Percentiles rank a stretch among this genome's conserved stretches.
Evolutionary conservation across 2,797 vertebrate species (phyloP).

Genomic region (Miichthys miiuy): DNA sequence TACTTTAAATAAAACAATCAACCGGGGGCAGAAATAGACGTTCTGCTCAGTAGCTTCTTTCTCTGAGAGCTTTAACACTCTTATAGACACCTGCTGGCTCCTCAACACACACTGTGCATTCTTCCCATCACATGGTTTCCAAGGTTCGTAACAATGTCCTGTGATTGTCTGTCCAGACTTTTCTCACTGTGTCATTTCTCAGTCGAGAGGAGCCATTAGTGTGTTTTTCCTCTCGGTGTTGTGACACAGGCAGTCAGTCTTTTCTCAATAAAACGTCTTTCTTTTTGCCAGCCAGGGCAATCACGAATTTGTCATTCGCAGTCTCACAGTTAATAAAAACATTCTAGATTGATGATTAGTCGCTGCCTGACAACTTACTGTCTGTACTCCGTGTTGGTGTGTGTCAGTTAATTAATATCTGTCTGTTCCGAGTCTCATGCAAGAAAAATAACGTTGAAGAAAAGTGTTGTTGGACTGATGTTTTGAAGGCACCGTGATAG

Average conservation of each 20-base stretch:
- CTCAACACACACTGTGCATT: conserved; percentile 7
- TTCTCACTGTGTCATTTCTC: conserved; percentile 18
- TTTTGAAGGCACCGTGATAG: neutral
- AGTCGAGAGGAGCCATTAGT: conserved; percentile 34
- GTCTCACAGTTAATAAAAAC: neutral
- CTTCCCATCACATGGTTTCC: conserved; percentile 11
- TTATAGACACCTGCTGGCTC: conserved; percentile 20
- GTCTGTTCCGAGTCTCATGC: neutral
- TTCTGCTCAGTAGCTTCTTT: conserved; percentile 6
- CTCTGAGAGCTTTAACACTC: conserved; percentile 13
- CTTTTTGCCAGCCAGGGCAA: neutral
- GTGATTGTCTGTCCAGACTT: conserved; percentile 23
- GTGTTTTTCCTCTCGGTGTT: conserved; percentile 16
- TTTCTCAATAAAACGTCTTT: neutral
- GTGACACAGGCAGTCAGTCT: neutral
- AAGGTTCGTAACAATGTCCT: conserved; percentile 12
- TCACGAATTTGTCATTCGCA: neutral
- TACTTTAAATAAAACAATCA: neutral
- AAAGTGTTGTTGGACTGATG: neutral
- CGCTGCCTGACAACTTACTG: neutral
- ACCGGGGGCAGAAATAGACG: neutral
- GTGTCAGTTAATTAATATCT: neutral
- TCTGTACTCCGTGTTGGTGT: neutral
- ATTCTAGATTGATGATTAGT: neutral
- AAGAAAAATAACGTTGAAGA: neutral